Percentiles rank a stretch among this genome's conserved stretches.
These are phyloP conservation scores for Chrysomallon squamiferum DNA, from an alignment of 1,140 invertebrate genomes.

Conservation along the genomic window DNA sequence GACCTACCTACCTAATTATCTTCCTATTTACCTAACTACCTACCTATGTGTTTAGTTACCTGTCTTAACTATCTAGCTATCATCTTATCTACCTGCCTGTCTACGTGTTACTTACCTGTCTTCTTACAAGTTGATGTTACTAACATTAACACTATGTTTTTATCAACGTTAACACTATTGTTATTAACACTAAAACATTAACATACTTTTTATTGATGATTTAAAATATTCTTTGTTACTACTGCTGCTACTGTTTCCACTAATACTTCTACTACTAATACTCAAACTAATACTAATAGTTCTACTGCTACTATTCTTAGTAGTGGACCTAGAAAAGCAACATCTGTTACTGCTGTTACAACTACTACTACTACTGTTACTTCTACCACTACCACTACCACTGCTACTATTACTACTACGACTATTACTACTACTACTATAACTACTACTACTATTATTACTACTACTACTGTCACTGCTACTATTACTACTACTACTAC, in stretches of 20 bases:
- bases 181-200: neutral
- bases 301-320: neutral
- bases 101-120: neutral
- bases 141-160: neutral
- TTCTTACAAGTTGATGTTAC: neutral
- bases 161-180: neutral
- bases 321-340: neutral
- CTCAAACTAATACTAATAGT: neutral
- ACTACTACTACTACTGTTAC: neutral
- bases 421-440: neutral
- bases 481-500: neutral
- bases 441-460: neutral
- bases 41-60: too few species aligned
- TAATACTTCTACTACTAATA: neutral
- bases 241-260: neutral
- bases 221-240: neutral
- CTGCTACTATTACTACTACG: neutral
- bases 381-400: neutral
- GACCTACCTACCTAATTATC: neutral
- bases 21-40: neutral
- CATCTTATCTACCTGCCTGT: too few species aligned
- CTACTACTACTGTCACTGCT: neutral
- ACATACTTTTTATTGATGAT: neutral
- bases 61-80: too few species aligned
- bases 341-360: neutral